Base-by-base conservation (phyloP, 2,113 vertebrate species). In the Okapia johnstoni region DNA sequence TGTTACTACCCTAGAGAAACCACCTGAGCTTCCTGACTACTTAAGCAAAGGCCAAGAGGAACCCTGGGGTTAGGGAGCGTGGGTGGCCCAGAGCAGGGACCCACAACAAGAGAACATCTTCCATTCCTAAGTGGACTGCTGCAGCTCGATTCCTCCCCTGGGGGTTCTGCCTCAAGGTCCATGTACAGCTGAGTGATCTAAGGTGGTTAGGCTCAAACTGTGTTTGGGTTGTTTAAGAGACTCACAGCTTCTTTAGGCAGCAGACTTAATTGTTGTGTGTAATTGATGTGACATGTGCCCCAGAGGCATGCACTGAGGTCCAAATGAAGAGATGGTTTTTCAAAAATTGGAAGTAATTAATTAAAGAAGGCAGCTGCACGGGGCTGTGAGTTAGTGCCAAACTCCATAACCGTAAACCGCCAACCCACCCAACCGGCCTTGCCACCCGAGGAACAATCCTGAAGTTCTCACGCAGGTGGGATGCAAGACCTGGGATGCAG, bases 251-350 rank as follows among this genome's bases (percentile, higher is more conserved):
- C 89, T 95, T 52, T 54, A 36, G 57, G 90, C 87, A 80, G 66
- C 85, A 46, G 2, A 76, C 58, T 95, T 97, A 95, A 95, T 92
- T 97, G 93, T 97, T 97, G 70, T 90, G 76, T 93, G 61, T 97
- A 98, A 98, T 98, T 97, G 97, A 93, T 87, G 96, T 97, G 96
- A 98, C 97, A 96, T 70, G 91, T 96, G 96, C 97, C 98, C 86
- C 95, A 80, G 86, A 97, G 98, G 98, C 97, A 97, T 55, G 81
- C 36, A 87, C 88, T 77, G 91, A 97, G 94, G 96, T 93, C 96
- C 97, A 97, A 96, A 21, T 81, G 96, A 93, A 95, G 88, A 90
- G 84, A 63, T 95, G 40, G 2, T 89, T 89, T 94, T 90, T 14
- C 33, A n/a, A 96, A 96, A 97, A 91, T 95, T 89, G 90, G 88